Evolutionary conservation across 2,797 vertebrate species (phyloP).

Genomic region (Neosalanx taihuensis): DNA sequence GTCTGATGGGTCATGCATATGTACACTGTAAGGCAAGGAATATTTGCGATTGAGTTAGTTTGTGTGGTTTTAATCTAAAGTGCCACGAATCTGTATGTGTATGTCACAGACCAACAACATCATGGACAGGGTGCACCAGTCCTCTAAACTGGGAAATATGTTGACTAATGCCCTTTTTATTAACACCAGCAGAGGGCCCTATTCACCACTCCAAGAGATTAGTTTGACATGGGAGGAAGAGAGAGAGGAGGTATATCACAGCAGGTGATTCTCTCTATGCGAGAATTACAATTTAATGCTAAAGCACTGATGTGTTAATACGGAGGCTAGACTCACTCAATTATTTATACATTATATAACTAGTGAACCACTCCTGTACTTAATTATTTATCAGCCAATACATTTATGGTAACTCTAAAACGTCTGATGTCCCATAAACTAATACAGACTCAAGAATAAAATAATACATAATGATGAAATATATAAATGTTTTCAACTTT

Average conservation of each 20-base stretch:
- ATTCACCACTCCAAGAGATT: not conserved
- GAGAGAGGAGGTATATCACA: too few species aligned
- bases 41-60: too few species aligned
- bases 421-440: constrained; percentile 42
- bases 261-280: not conserved
- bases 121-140: too few species aligned
- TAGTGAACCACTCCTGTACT: constrained; percentile 38
- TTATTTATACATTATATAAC: constrained; percentile 53
- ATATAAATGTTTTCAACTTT: constrained; percentile 17
- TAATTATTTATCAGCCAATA: constrained; percentile 54
- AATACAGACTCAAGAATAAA: constrained; percentile 39
- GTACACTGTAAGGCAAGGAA: too few species aligned
- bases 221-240: not conserved
- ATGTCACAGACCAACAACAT: too few species aligned
- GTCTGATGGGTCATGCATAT: too few species aligned
- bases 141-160: not conserved
- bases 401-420: constrained; percentile 33
- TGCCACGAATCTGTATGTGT: too few species aligned
- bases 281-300: constrained; percentile 10
- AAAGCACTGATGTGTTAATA: constrained; percentile 32
- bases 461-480: constrained; percentile 31
- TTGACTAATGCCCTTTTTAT: constrained; percentile 14
- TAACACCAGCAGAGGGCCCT: constrained; percentile 55
- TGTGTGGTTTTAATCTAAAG: too few species aligned
- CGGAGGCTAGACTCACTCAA: constrained; percentile 40